Base-by-base conservation (phyloP, 53 echinoderm and acorn worm species). In the Crossaster papposus region DNA sequence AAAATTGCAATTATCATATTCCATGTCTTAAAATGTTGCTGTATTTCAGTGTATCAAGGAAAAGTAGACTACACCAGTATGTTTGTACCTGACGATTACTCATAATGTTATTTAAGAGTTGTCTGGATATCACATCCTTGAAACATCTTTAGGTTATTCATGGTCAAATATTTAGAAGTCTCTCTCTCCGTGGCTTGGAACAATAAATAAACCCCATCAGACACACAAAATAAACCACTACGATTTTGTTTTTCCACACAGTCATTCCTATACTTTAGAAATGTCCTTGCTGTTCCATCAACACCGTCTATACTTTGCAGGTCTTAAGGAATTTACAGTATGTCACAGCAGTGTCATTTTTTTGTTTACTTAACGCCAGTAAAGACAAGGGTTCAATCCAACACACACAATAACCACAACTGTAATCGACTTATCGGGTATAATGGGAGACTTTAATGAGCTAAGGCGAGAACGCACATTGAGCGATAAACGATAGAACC, bases 141-240 rank as follows among this genome's bases (percentile, higher is more conserved):
- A 29, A 81, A 81, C 52, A n/a, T 81, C 28, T 32, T 63, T 4
- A 81, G 64, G 63, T 81, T 81, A 62, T 31, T 63, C n/a, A 63
- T 63, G 22, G 54, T 81, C 29, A 81, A 81, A 81, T 62, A 52
- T 17, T 52, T 9, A 34, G 18, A 17, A 20, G 81, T 81, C 37
- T 81, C 64, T 34, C 33, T 14, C 64, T 81, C 64, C 81, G 63
- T 81, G 18, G 81, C n/a, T 2, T 32, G 58, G 37, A 81, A 81
- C 22, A 81, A 81, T 63, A 81, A 20, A 51, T 81, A 81, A 2
- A 81, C 64, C 63, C 81, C 81, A 63, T 81, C 81, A 14, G 81
- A 81, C 9, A 58, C 81, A 29, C 14, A 28, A 23, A 81, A 81
- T 62, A 82, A 63, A 32, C 81, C 79, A 52, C 80, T 53, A 10